These are phyloP conservation scores for Zaprionus lachaisei DNA, from an alignment of 1,140 invertebrate genomes.

Conservation along the genomic window DNA sequence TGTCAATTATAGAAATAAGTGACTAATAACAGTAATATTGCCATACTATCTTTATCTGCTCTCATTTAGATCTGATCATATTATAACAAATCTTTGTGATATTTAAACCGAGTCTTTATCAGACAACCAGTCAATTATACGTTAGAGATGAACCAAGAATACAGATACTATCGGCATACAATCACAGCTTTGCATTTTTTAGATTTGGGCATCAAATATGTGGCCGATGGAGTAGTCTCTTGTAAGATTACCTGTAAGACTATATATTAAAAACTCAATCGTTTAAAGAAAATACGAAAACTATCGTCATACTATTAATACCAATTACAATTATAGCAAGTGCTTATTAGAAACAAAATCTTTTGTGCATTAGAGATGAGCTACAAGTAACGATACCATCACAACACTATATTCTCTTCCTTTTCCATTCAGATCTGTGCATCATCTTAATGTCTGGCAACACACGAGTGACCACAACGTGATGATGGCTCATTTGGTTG, in stretches of 20 bases:
- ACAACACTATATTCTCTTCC: neutral
- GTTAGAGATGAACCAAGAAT: no score
- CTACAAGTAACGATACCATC: neutral
- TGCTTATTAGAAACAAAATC: neutral
- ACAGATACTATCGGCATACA: neutral
- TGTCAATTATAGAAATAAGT: no score
- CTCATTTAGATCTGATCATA: no score
- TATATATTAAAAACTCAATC: no score
- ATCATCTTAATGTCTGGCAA: slow-evolving; percentile 93
- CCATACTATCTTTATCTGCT: no score
- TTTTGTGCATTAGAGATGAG: neutral
- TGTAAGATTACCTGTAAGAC: no score
- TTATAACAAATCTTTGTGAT: no score
- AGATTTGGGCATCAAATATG: no score
- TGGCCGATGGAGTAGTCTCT: no score
- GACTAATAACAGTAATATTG: no score
- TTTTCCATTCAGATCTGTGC: slow-evolving; percentile 86
- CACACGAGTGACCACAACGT: slow-evolving; percentile 90
- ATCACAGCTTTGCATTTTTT: neutral
- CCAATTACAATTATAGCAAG: neutral
- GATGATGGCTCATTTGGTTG: slow-evolving; percentile 90
- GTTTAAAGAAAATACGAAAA: neutral
- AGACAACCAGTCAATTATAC: no score
- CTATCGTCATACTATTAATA: neutral
- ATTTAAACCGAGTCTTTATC: no score